Percentiles rank a stretch among this genome's conserved stretches.
Conservation (phyloP, 2,113 vertebrate genomes). For the Pantherophis guttatus region DNA sequence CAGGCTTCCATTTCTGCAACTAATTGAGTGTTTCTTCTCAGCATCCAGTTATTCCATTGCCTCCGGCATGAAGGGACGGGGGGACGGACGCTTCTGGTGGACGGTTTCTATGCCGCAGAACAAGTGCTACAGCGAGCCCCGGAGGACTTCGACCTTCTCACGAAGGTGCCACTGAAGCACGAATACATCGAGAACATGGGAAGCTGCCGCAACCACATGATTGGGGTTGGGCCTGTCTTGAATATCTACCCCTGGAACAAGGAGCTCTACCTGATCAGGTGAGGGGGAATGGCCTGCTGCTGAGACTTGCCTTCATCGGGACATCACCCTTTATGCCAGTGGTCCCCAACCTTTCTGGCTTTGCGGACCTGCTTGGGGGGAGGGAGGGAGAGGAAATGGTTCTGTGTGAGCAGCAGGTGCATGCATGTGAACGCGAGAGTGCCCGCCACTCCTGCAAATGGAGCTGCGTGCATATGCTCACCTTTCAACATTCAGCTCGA, state of each 20-base stretch:
- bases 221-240: conserved; percentile 82
- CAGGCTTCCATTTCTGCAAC: rapidly evolving
- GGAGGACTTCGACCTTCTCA: conserved; percentile 81
- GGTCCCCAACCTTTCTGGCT: neutral
- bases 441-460: no score
- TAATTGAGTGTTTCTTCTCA: conserved; percentile 46
- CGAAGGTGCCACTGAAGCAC: conserved; percentile 82
- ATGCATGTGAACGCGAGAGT: no score
- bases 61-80: conserved; percentile 89
- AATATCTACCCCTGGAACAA: conserved; percentile 92
- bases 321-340: neutral
- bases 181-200: conserved; percentile 82
- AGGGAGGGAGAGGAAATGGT: no score
- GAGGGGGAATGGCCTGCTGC: rapidly evolving
- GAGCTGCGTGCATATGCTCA: no score
- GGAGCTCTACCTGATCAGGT: conserved; percentile 90
- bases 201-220: conserved; percentile 84
- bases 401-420: no score
- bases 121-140: conserved; percentile 72
- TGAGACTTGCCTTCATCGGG: neutral
- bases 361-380: no score
- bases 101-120: conserved; percentile 88
- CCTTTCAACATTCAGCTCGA: no score
- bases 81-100: conserved; percentile 86
- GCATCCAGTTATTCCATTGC: conserved; percentile 93